Conservation (phyloP, 2,113 vertebrate species). For the Dipodomys stephensi region DNA sequence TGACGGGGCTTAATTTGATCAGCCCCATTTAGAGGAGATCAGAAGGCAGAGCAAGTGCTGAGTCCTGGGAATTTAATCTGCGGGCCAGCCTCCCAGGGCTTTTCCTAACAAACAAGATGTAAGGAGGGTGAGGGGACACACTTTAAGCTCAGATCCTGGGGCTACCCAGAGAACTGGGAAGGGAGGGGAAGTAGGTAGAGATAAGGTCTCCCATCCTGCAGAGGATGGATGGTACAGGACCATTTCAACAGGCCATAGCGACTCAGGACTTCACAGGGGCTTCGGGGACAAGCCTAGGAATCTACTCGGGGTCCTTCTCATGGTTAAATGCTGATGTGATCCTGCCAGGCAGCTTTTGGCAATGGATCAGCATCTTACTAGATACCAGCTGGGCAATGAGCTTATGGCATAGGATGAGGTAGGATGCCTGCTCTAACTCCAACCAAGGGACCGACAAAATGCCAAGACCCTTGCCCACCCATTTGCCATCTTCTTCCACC, state of each 20-base stretch:
- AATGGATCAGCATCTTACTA: too few relatives aligned
- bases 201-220: not conserved
- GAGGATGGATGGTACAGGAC: not conserved
- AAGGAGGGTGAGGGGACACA: fast-evolving
- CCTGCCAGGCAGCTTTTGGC: not conserved
- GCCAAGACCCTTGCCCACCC: not conserved
- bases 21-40: slow-evolving; percentile 38
- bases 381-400: not conserved
- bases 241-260: not conserved
- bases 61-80: slow-evolving; percentile 29
- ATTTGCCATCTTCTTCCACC: not conserved
- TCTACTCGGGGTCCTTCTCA: not conserved
- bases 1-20: slow-evolving; percentile 57
- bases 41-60: slow-evolving; percentile 62
- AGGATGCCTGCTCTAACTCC: not conserved
- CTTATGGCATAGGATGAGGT: fast-evolving
- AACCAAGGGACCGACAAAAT: not conserved
- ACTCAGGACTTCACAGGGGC: not conserved
- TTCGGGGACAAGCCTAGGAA: not conserved
- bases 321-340: not conserved
- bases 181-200: too few relatives aligned
- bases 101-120: not conserved
- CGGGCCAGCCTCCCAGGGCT: not conserved
- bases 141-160: not conserved
- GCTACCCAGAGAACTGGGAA: not conserved